Evolutionary conservation across 2,113 vertebrate species (phyloP).

Genomic region (Casuarius casuarius): DNA sequence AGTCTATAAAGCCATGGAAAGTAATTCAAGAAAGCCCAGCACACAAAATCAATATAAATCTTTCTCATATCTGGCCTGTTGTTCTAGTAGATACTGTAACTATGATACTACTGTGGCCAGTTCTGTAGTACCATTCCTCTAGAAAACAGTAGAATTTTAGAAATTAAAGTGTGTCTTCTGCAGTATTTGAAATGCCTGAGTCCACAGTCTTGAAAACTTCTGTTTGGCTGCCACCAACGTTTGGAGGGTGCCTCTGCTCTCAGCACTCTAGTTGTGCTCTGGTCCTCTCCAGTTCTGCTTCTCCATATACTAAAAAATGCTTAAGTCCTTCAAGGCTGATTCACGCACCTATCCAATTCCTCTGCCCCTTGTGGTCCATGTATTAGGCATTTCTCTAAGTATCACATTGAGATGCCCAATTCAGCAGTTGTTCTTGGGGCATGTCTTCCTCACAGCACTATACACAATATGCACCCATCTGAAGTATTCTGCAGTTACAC

Average conservation of each 20-base stretch:
- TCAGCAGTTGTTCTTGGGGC: not conserved
- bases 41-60: not conserved
- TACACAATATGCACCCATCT: not conserved
- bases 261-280: not conserved
- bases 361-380: not conserved
- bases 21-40: not conserved
- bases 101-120: not conserved
- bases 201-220: not conserved
- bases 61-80: not conserved
- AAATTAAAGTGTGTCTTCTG: not conserved
- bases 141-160: not conserved
- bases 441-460: not conserved
- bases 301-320: not conserved
- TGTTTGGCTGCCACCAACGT: not conserved
- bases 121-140: not conserved
- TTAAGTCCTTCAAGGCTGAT: not conserved
- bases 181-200: not conserved
- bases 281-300: not conserved
- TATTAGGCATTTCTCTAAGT: not conserved
- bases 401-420: not conserved
- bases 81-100: not conserved
- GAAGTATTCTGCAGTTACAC: not conserved
- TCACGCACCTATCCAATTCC: not conserved
- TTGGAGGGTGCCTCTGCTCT: not conserved
- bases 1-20: not conserved